Evolutionary conservation across 2,113 vertebrate species (phyloP), one percentile per base, ranked within the genome.

Genomic region (Coreoperca whiteheadi): DNA sequence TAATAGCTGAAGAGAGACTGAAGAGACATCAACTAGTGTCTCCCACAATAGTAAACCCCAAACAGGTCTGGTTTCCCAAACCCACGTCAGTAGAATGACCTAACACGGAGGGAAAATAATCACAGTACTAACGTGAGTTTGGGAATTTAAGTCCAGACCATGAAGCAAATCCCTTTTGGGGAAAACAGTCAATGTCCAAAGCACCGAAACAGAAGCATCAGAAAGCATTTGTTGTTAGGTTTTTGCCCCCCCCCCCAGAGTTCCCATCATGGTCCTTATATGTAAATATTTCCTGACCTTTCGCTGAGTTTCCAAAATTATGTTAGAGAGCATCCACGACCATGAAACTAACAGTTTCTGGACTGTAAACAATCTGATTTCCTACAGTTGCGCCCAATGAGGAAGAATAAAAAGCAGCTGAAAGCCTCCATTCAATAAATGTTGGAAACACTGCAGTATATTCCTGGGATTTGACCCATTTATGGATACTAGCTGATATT

Each of bases 1-100:
- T 89, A 92, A 82, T 60, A 81, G 89, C 21, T 87, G 77, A 81
- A 74, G 34, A 85, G 75, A 79, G 81, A 79, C 2, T 54, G 57
- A 60, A 77, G 25, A 48, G 75, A 79, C 57, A 59, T 87, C 30
- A 37, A 78, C 11, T 46, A 28, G 53, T 34, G 77, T 89, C 90
- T 87, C 82, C 61, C 84, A 53, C 50, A 65, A 60, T 0, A 32
- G 81, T 63, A 8, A 79, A 70, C 12, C 12, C 12, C 60, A 48
- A 79, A 48, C 23, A 28, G 37, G 25, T 61, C 57, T 20, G 56
- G 10, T 43, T 72, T 32, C 43, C 65, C 76, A 66, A 70, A 87
- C 37, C 4, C 57, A 57, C 32, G 7, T 46, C 73, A 70, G 80
- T 0, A 23, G 1, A 11, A 1, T 6, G 8, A 74, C n/a, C 48